phyloP scores from a whole-genome alignment of 2,113 vertebrate species.

The Echinops telfairi region DNA sequence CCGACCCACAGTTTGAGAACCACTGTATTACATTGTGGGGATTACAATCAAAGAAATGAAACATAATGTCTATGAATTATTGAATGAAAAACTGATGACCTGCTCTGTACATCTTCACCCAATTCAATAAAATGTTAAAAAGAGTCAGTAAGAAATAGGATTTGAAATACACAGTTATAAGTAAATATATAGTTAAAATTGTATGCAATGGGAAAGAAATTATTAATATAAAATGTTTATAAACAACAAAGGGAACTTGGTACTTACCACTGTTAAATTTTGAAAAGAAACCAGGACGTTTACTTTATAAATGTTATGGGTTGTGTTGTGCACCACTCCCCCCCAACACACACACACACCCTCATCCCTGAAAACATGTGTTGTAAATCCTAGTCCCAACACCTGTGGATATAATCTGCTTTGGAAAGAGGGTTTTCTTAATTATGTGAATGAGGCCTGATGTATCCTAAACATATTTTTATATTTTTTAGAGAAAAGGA shows the following conservation, averaged over 20 bases:
- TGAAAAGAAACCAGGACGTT: not conserved
- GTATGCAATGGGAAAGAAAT: not conserved
- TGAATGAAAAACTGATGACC: no score
- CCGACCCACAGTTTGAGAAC: no score
- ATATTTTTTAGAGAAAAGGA: no score
- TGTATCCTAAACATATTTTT: not conserved
- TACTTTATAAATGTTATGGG: not conserved
- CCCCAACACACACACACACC: no score
- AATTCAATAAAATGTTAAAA: no score
- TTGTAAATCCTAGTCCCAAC: not conserved
- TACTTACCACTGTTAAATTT: not conserved
- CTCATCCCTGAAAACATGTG: not conserved
- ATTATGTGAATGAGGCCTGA: not conserved
- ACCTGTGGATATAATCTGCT: not conserved
- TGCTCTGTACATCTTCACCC: no score
- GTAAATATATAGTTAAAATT: slow-evolving; percentile 12
- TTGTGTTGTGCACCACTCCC: not conserved
- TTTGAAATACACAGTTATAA: not conserved
- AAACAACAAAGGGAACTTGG: not conserved
- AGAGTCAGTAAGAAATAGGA: not conserved
- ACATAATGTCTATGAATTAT: no score
- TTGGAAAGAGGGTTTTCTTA: not conserved
- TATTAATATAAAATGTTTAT: not conserved
- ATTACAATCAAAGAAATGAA: no score
- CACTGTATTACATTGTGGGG: no score